Conservation (phyloP, 2,797 vertebrate species). For the Molossus alvarezi region DNA sequence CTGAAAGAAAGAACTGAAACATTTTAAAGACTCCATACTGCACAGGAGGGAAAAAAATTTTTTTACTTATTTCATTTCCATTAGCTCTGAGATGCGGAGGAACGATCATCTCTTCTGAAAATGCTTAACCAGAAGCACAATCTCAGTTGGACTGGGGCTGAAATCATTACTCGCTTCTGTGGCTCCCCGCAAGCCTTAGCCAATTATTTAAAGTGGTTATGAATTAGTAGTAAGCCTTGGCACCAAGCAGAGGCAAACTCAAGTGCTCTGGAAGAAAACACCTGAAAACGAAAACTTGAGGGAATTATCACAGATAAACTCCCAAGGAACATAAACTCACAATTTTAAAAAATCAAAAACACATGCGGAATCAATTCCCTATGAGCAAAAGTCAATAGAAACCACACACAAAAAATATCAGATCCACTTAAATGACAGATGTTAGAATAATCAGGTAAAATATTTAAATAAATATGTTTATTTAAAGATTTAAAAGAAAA, state of each 20-base stretch:
- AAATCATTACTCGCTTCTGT: background rate
- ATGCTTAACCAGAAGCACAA: background rate
- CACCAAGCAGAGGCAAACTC: background rate
- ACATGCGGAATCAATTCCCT: background rate
- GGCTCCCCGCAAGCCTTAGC: background rate
- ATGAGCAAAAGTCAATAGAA: background rate
- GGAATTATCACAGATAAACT: constrained; percentile 18
- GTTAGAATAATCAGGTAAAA: background rate
- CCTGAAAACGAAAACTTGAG: background rate
- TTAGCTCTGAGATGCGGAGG: background rate
- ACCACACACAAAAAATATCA: background rate
- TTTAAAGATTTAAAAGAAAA: background rate
- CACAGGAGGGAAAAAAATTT: background rate
- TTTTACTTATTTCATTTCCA: background rate
- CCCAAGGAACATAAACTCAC: background rate
- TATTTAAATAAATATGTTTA: constrained; percentile 12
- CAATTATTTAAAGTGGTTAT: background rate
- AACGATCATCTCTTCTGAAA: background rate
- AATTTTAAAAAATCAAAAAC: background rate
- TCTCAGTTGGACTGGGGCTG: background rate
- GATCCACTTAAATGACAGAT: background rate
- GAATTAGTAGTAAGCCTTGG: background rate
- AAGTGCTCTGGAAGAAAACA: background rate
- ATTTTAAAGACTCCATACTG: background rate
- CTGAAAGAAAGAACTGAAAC: background rate